Evolutionary conservation across 2,888 invertebrate genomes (phyloP), one percentile per base, ranked within the genome.

Genomic region (Argyra leucocephala): DNA sequence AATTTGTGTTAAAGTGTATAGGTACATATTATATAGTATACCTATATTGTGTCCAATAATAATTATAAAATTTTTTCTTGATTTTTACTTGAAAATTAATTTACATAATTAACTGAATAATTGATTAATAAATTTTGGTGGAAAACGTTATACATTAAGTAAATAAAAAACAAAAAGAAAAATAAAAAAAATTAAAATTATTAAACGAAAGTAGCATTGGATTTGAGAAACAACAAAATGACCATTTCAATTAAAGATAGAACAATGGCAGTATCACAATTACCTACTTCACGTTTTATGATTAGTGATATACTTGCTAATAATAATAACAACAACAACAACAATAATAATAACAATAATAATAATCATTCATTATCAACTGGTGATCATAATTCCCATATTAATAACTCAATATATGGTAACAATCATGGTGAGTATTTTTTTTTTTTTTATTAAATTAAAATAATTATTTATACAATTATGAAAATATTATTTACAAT

Each of bases 261-360:
- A 48, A 48, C 48, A 48, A 48, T 48, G 48, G 48, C 48, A 48
- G 48, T 48, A 48, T 48, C 48, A 48, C 48, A 48, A 48, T 48
- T 48, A 48, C 48, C 48, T 48, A 48, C 48, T 18, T 76, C 76
- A 65, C 76, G 76, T 68, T 76, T 76, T 70, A 76, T 76, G 76
- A 76, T 76, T 70, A 76, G 77, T 65, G 76, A 76, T 66, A 76
- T 76, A 63, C 68, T 76, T 67, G 77, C 76, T 59, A 76, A 76
- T 67, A 76, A 76, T 68, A 48, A 37, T 37, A 37, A 37, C 12
- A 37, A 37, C 15, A 37, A 48, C 18, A 48, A 48, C n/a, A 48
- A 18, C 18, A 48, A 48, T 48, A 48, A 18, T 48, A 48, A 48
- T 15, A 48, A n/a, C 18, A 48, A 48, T 18, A 48, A 18, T 48